These are phyloP conservation scores for Mastomys natalensis DNA, from an alignment of 2,113 vertebrate genomes.

Conservation along the genomic window DNA sequence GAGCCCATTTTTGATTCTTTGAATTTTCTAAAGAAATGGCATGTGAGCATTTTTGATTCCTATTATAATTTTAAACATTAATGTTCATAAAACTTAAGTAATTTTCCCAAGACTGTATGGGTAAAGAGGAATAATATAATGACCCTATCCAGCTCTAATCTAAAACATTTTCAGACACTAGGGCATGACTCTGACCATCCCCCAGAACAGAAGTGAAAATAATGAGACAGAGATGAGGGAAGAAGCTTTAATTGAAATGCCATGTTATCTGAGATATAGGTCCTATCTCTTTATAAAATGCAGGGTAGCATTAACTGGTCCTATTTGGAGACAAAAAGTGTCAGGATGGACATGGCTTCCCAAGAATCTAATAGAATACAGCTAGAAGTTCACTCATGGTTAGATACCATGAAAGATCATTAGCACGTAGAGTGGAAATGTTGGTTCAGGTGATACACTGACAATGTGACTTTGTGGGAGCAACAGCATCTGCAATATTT, in stretches of 20 bases:
- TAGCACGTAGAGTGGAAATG: not conserved
- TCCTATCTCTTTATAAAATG: not conserved
- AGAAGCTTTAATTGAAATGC: not conserved
- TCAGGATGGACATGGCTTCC: not conserved
- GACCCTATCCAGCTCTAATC: not conserved
- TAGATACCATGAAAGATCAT: not conserved
- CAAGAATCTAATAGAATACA: not conserved
- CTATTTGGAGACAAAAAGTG: not conserved
- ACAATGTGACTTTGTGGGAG: not conserved
- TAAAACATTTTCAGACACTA: not conserved
- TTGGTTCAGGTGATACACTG: not conserved
- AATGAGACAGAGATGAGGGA: not conserved
- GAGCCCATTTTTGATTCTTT: not conserved
- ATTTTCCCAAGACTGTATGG: not conserved
- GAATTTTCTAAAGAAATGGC: not conserved
- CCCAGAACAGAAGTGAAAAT: not conserved
- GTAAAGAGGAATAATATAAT: rapidly evolving
- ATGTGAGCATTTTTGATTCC: not conserved
- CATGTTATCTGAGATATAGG: not conserved
- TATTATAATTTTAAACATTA: not conserved
- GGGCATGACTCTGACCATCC: too few species aligned
- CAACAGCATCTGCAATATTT: not conserved
- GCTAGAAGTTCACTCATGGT: not conserved
- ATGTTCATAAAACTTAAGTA: not conserved
- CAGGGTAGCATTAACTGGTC: not conserved